These are phyloP conservation scores for Ceratina australensis DNA, from an alignment of 1,140 invertebrate species.

Conservation along the genomic window DNA sequence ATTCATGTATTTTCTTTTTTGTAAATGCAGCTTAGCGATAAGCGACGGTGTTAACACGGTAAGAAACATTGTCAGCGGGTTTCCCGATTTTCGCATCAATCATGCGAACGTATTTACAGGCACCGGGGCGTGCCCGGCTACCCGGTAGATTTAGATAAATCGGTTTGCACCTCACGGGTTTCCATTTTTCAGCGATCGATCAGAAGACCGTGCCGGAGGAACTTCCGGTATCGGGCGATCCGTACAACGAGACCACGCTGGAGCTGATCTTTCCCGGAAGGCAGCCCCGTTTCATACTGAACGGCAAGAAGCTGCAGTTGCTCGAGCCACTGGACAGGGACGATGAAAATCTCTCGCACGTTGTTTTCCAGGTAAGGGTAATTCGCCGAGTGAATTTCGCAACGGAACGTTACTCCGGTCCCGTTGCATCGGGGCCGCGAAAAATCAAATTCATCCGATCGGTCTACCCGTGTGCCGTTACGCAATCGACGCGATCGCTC, in stretches of 20 bases:
- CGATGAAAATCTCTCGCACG: conserved; percentile 90
- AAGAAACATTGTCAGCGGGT: neutral
- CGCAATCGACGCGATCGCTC: neutral
- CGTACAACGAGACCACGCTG: conserved; percentile 88
- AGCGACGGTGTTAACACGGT: neutral
- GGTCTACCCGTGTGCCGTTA: no score
- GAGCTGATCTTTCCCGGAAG: conserved; percentile 89
- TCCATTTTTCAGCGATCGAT: conserved; percentile 84
- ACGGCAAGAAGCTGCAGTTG: conserved; percentile 90
- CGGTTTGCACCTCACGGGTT: neutral
- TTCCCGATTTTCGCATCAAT: neutral
- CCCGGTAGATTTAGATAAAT: neutral
- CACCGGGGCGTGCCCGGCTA: no score
- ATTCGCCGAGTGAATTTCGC: neutral
- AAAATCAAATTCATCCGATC: no score
- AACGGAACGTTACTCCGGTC: neutral
- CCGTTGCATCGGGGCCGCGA: neutral
- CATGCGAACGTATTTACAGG: neutral
- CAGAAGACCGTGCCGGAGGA: conserved; percentile 89
- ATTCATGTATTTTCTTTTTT: no score
- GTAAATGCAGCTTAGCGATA: no score
- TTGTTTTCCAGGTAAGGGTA: conserved; percentile 89
- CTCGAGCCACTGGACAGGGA: conserved; percentile 91
- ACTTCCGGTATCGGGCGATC: conserved; percentile 90
- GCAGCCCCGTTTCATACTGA: conserved; percentile 87